These are phyloP conservation scores for Drosophila affinis DNA, from an alignment of 2,888 invertebrate genomes.

Conservation along the genomic window DNA sequence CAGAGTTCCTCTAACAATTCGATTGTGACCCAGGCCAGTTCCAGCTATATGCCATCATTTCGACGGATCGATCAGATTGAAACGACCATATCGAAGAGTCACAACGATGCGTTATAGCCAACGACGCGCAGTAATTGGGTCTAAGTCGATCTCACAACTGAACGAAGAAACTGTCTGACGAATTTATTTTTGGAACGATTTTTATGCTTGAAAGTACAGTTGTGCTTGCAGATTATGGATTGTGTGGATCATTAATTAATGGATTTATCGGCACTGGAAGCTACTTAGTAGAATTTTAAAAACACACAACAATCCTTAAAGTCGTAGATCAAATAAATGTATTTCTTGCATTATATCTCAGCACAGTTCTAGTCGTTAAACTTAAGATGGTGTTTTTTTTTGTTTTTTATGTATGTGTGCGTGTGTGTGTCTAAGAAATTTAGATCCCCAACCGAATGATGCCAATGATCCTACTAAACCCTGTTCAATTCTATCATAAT, in stretches of 20 bases:
- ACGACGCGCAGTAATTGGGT: conserved; percentile 74
- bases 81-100: conserved; percentile 79
- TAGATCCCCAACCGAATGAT: conserved; percentile 25
- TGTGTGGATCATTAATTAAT: conserved; percentile 10
- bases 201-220: conserved; percentile 32
- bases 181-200: conserved; percentile 69
- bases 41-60: conserved; percentile 81
- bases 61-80: conserved; percentile 82
- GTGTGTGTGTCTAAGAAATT: conserved; percentile 16
- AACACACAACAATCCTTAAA: conserved; percentile 13
- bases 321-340: conserved; percentile 28
- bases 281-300: conserved; percentile 51
- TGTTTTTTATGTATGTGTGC: background rate
- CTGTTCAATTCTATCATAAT: conserved; percentile 31
- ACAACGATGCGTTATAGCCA: conserved; percentile 81
- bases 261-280: conserved; percentile 36
- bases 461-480: conserved; percentile 34
- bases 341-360: conserved; percentile 46
- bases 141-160: conserved; percentile 49
- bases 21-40: conserved; percentile 81
- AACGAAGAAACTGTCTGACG: conserved; percentile 35
- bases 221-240: conserved; percentile 3
- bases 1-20: conserved; percentile 83
- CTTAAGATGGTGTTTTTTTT: conserved; percentile 25
- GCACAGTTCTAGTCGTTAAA: conserved; percentile 65